Evolutionary conservation across 2,888 invertebrate species (phyloP).

Genomic region (Aleiodes leptofemur): DNA sequence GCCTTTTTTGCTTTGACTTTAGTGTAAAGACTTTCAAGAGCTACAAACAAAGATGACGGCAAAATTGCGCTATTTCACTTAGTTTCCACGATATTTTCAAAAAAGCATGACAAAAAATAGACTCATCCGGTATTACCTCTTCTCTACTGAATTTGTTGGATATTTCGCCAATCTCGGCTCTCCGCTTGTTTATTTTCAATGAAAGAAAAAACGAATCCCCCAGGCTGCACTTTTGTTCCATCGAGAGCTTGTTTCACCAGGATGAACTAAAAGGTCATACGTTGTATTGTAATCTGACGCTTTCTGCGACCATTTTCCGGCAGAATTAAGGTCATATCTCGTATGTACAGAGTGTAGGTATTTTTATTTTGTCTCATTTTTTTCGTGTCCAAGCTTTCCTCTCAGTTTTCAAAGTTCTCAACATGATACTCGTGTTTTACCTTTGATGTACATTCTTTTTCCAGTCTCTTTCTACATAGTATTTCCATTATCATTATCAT

Average conservation of each 20-base stretch:
- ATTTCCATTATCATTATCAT: not conserved
- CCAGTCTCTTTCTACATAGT: not conserved
- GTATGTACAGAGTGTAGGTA: not conserved
- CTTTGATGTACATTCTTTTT: constrained; percentile 19
- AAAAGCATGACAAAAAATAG: no score
- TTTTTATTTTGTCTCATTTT: not conserved
- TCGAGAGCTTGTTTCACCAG: constrained; percentile 9
- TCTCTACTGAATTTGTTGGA: not conserved
- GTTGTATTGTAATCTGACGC: constrained; percentile 32
- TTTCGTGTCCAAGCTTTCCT: not conserved
- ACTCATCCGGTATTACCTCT: no score
- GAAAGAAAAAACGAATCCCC: not conserved
- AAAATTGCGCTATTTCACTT: no score
- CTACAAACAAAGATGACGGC: no score
- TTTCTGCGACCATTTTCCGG: constrained; percentile 31
- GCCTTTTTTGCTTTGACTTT: no score
- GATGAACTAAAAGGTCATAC: constrained; percentile 17
- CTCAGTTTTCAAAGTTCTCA: constrained; percentile 28
- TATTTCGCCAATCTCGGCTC: constrained; percentile 1
- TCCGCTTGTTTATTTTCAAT: not conserved
- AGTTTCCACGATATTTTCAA: no score
- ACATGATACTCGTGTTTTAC: constrained; percentile 13
- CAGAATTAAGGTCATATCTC: constrained; percentile 27
- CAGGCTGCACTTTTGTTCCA: not conserved
- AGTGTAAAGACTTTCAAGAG: no score